Percentiles rank a stretch among this genome's conserved stretches.
These are phyloP conservation scores for Drosophila vallismaia DNA, from an alignment of 2,888 invertebrate genomes.

Conservation along the genomic window DNA sequence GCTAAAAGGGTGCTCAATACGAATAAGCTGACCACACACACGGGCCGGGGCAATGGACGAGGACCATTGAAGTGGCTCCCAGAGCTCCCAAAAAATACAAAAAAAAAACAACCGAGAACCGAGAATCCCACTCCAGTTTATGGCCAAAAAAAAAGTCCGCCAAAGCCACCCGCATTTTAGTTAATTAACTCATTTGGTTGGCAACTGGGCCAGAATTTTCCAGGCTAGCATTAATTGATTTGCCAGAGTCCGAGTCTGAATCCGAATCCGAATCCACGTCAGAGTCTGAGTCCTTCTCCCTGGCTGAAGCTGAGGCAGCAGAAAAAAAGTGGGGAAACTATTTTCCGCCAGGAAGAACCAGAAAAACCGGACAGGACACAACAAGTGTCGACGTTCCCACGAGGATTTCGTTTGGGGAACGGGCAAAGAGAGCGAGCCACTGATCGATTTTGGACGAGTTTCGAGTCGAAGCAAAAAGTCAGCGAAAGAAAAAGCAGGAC, in stretches of 20 bases:
- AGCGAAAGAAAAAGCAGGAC: constrained; percentile 41
- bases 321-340: constrained; percentile 12
- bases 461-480: constrained; percentile 64
- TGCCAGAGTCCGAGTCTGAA: constrained; percentile 41
- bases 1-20: constrained; percentile 77
- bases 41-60: constrained; percentile 31
- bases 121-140: not conserved
- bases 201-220: constrained; percentile 52
- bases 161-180: constrained; percentile 84
- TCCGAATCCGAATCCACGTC: too few relatives aligned
- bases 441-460: constrained; percentile 60
- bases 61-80: constrained; percentile 68
- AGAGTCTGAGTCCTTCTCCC: not conserved
- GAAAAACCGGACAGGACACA: constrained; percentile 2
- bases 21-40: constrained; percentile 75
- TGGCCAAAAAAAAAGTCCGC: constrained; percentile 43
- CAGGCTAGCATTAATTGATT: constrained; percentile 77
- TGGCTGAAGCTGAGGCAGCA: too few relatives aligned
- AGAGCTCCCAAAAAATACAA: constrained; percentile 22
- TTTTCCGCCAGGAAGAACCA: constrained; percentile 1
- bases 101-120: too few relatives aligned
- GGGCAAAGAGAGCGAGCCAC: constrained; percentile 11
- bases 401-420: constrained; percentile 81
- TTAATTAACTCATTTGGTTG: constrained; percentile 84
- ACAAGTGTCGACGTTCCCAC: constrained; percentile 82